Evolutionary conservation across 2,888 invertebrate genomes (phyloP), one percentile per base, ranked within the genome.

Genomic region (Synergus itoensis): DNA sequence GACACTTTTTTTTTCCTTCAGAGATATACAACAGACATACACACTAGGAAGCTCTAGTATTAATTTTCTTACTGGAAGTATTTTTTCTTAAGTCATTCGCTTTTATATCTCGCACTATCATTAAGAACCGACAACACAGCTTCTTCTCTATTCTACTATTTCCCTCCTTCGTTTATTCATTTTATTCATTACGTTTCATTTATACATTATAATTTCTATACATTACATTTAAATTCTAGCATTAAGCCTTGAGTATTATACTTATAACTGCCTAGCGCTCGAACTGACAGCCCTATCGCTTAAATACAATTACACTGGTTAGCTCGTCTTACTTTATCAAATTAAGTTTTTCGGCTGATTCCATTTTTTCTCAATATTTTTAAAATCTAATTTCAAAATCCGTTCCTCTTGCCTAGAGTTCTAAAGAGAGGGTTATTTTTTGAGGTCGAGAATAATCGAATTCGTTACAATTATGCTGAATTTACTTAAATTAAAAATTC

Each of bases 21-120:
- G 21, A 62, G 12, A 7, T 14, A 28, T 21, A 62, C 14, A 14
- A 73, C 73, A 48, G 45, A 69, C 69, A 53, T 36, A 48, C 36
- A 16, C 48, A 73, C n/a, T 36, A 40, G 53, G 53, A 73, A 81
- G 76, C 77, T 79, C 57, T 84, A 85, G 83, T 83, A 83, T 84
- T 83, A 85, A 82, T 78, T 75, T 79, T 79, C 12, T 81, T 80
- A 80, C 82, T 18, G 36, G 76, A 80, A 83, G 84, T 84, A 85
- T 84, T 84, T 64, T 82, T 79, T 60, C 1, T 79, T 80, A 77
- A 81, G 62, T 78, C 62, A 40, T 77, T 79, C 79, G 65, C 77
- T 64, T 77, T 78, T 41, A 36, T 76, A 57, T 79, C 62, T 81
- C 64, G 62, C 69, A 60, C 21, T 60, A 73, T 79, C 62, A 62